Conservation (phyloP, 1,140 invertebrate species). For the Procambarus clarkii region DNA sequence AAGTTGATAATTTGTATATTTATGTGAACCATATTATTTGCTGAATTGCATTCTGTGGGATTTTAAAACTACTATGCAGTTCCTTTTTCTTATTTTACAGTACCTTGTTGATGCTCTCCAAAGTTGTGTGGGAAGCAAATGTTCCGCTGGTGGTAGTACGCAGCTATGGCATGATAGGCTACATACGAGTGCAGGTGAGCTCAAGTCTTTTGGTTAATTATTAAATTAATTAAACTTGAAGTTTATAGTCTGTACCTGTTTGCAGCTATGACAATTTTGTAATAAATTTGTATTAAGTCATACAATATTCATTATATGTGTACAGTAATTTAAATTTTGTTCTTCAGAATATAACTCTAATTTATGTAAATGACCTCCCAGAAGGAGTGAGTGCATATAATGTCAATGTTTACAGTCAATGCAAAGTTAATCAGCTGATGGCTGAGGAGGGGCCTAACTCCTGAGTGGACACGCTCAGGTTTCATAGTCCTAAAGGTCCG, state of each 20-base stretch:
- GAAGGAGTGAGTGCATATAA: too few relatives aligned
- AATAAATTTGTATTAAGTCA: not conserved
- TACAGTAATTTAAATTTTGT: not conserved
- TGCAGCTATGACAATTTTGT: not conserved
- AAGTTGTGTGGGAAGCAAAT: slow-evolving; percentile 89
- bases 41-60: too few relatives aligned
- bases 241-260: not conserved
- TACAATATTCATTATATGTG: too few relatives aligned
- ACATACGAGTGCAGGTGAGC: slow-evolving; percentile 90
- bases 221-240: not conserved
- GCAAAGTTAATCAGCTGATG: too few relatives aligned
- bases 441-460: too few relatives aligned
- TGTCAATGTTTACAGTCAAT: too few relatives aligned
- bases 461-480: too few relatives aligned
- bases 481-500: too few relatives aligned
- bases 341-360: too few relatives aligned
- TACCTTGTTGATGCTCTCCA: slow-evolving; percentile 84
- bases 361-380: too few relatives aligned
- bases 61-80: not conserved
- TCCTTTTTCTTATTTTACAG: slow-evolving; percentile 76
- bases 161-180: slow-evolving; percentile 94
- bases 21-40: too few relatives aligned
- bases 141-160: slow-evolving; percentile 91
- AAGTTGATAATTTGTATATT: too few relatives aligned
- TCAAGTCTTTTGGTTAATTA: not conserved